Evolutionary conservation across 2,888 invertebrate species (phyloP).

Genomic region (Himalopsyche japonica): DNA sequence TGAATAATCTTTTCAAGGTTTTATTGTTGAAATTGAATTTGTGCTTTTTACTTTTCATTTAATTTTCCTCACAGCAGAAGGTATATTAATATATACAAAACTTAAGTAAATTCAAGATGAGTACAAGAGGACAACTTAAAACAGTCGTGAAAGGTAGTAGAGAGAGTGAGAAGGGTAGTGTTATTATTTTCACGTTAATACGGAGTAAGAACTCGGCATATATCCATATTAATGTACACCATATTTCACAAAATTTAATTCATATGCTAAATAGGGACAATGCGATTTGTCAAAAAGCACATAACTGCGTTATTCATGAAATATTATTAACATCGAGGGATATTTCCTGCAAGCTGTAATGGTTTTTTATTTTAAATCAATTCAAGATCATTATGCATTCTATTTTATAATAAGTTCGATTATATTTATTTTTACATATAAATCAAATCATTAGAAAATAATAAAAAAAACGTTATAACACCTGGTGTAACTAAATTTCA

Average conservation of each 20-base stretch:
- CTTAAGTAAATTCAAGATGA: conserved; percentile 36
- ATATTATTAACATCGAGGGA: background rate
- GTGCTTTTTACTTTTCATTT: background rate
- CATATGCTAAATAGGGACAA: conserved; percentile 75
- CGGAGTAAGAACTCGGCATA: conserved; percentile 51
- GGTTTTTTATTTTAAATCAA: background rate
- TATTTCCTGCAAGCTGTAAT: background rate
- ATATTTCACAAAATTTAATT: conserved; percentile 81
- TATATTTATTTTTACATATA: no score
- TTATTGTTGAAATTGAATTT: background rate
- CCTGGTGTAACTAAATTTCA: no score
- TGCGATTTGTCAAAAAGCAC: conserved; percentile 59
- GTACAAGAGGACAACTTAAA: conserved; percentile 9
- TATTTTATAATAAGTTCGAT: no score
- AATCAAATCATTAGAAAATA: no score
- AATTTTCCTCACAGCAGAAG: conserved; percentile 33
- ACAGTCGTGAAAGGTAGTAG: conserved; percentile 20
- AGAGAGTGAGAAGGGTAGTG: conserved; percentile 43
- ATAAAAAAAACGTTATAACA: no score
- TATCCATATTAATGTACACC: conserved; percentile 75
- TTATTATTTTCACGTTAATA: conserved; percentile 58
- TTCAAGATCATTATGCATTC: background rate
- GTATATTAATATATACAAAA: conserved; percentile 32
- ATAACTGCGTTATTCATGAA: conserved; percentile 12
- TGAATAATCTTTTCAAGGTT: no score